A percentile compares a stretch with the other conserved stretches of the same genome.
phyloP scores from a whole-genome alignment of 1,140 invertebrate genomes.

The Carcinoscorpius rotundicauda region DNA sequence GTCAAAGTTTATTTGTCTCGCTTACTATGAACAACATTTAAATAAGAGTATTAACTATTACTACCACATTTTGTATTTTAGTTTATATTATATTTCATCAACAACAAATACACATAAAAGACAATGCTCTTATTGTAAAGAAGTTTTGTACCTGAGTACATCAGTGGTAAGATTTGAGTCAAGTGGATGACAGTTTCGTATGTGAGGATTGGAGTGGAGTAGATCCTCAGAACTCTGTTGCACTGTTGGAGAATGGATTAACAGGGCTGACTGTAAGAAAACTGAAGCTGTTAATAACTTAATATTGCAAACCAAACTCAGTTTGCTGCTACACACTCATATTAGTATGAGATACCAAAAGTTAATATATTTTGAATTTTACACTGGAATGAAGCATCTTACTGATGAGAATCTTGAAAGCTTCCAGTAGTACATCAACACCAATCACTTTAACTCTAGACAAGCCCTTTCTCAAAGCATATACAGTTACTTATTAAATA shows the following conservation, averaged over 20 bases:
- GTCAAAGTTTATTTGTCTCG: no score
- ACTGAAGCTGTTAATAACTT: conserved; percentile 13
- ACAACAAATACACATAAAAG: no score
- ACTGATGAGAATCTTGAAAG: not conserved
- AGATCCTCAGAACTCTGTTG: conserved; percentile 62
- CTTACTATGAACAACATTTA: no score
- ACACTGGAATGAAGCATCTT: not conserved
- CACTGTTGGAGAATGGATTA: conserved; percentile 78
- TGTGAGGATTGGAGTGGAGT: conserved; percentile 48
- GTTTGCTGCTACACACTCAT: conserved; percentile 1
- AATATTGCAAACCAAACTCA: not conserved
- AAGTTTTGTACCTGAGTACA: conserved; percentile 63
- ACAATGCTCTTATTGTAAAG: no score
- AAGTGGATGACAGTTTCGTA: conserved; percentile 67
- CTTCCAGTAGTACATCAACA: not conserved
- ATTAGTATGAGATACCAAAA: not conserved
- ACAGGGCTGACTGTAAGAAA: conserved; percentile 61
- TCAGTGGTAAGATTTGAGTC: conserved; percentile 92
- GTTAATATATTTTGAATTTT: no score
- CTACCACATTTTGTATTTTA: no score
- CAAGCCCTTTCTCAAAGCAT: not conserved
- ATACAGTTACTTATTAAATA: no score
- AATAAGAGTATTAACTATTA: no score
- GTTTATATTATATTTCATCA: no score
- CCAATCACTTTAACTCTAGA: not conserved